phyloP scores from a whole-genome alignment of 2,888 invertebrate species.

The Panopea generosa region DNA sequence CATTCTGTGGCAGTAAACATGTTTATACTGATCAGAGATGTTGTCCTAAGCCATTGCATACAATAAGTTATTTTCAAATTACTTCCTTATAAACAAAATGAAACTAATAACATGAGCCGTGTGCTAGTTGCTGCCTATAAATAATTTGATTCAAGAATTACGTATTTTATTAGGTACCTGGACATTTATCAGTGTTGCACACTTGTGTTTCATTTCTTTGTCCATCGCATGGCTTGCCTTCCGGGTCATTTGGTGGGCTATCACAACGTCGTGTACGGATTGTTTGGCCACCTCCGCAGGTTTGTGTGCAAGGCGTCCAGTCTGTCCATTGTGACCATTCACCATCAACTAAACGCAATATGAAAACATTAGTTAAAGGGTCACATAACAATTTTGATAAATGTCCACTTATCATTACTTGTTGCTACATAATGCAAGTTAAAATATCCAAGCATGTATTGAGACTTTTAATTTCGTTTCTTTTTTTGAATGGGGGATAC shows the following conservation, averaged over 20 bases:
- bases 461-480: too few species aligned
- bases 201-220: slow-evolving; percentile 2
- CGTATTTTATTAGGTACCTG: too few species aligned
- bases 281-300: slow-evolving; percentile 31
- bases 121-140: too few species aligned
- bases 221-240: slow-evolving; percentile 29
- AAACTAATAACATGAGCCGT: too few species aligned
- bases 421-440: neutral
- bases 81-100: too few species aligned
- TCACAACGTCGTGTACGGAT: slow-evolving; percentile 30
- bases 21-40: neutral
- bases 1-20: slow-evolving; percentile 19
- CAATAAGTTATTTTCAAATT: neutral
- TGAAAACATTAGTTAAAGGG: too few species aligned
- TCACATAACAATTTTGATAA: too few species aligned
- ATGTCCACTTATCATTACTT: neutral
- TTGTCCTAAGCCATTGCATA: neutral
- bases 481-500: too few species aligned
- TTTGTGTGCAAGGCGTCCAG: slow-evolving; percentile 27
- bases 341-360: slow-evolving; percentile 40
- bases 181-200: slow-evolving; percentile 35
- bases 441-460: too few species aligned
- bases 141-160: too few species aligned
- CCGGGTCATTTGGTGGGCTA: slow-evolving; percentile 35
- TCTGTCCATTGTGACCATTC: slow-evolving; percentile 38